Base-by-base conservation (phyloP, 2,113 vertebrate species). In the Syrmaticus mikado region DNA sequence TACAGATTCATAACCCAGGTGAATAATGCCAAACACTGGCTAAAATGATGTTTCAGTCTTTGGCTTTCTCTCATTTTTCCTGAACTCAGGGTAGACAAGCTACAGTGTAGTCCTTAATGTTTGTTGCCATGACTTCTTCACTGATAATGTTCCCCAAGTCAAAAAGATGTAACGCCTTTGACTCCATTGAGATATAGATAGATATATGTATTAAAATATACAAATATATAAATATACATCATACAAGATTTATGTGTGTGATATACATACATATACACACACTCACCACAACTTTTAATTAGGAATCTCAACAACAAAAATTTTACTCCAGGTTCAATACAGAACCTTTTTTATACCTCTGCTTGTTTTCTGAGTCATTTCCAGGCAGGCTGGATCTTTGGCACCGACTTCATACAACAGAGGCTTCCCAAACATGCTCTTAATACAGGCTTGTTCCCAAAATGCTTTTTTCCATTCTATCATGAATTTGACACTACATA, bases 331-430 rank as follows among this genome's bases (percentile, higher is more conserved):
- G 45, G n/a, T 67, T 82, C 62, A 87, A 7, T 13, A 96, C 64
- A 96, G 74, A n/a, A 89, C 58, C 77, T 80, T 84, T 89, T 93
- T 93, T 92, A 71, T 91, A 87, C 40, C 60, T 72, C 41, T 76
- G 67, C 71, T 87, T 80, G 64, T 66, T 91, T 82, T 60, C 50
- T 0, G 1, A 96, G 71, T 65, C 36, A 73, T 71, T 93, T 89
- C 58, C 84, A 94, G 72, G 85, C 89, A 92, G 38, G 45, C 8
- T 89, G 81, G 41, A 58, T 91, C 74, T 87, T 40, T 77, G 36
- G 50, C 77, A 82, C 58, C 57, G 27, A 53, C 82, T 75, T 32
- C 72, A 70, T 83, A 1, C 15, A 83, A 70, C 0, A 3, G 32
- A 86, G 58, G 57, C 16, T 79, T 87, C 84, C 61, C 74, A 85